Conservation (phyloP, 2,797 vertebrate species). For the Clarias pachynema region DNA sequence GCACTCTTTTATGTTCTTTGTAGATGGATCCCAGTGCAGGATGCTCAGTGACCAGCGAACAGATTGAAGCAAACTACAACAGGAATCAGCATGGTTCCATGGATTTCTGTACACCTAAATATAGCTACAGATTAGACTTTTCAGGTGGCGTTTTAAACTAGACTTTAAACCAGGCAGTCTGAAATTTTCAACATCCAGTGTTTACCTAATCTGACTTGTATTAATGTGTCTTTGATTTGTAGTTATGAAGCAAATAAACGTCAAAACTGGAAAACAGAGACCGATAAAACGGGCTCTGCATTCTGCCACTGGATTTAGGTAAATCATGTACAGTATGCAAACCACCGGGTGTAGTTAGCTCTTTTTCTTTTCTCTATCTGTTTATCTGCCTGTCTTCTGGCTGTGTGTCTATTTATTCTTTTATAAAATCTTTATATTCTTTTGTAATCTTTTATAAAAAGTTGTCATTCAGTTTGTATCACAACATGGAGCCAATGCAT, state of each 20-base stretch:
- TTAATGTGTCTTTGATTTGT: constrained; percentile 24
- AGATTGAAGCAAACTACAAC: constrained; percentile 91
- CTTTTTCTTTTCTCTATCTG: background rate
- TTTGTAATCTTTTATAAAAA: background rate
- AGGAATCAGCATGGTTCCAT: constrained; percentile 85
- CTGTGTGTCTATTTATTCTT: background rate
- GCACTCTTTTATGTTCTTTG: constrained; percentile 59
- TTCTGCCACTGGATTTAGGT: constrained; percentile 93
- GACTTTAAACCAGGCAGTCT: background rate
- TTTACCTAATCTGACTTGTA: background rate
- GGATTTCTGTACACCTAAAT: constrained; percentile 92
- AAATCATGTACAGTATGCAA: constrained; percentile 49
- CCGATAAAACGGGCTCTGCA: constrained; percentile 92
- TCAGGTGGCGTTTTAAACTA: constrained; percentile 74
- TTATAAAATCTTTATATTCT: too few species aligned
- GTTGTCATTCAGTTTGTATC: background rate
- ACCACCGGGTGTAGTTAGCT: background rate
- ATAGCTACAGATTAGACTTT: constrained; percentile 93
- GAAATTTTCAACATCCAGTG: background rate
- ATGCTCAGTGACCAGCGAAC: constrained; percentile 90
- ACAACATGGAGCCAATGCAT: background rate
- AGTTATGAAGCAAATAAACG: constrained; percentile 95
- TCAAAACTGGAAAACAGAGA: constrained; percentile 89
- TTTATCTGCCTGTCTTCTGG: background rate
- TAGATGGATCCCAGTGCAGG: constrained; percentile 88